Base-by-base conservation (phyloP, 1,140 invertebrate species). In the Stegodyphus mimosarum region DNA sequence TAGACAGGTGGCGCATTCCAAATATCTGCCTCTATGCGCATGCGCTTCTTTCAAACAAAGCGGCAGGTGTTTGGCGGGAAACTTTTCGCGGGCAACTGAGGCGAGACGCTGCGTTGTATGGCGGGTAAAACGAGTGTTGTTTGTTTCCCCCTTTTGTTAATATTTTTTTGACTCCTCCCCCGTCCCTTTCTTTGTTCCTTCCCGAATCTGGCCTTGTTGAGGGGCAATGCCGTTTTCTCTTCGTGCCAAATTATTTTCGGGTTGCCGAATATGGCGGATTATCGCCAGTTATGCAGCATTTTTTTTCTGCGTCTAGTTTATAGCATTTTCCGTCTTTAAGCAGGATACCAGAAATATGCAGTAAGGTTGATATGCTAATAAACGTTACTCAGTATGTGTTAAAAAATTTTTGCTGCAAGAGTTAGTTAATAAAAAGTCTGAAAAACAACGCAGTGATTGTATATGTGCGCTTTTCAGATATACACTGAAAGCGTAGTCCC, bases 131-230 rank as follows among this genome's bases (percentile, higher is more conserved):
- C 55, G 55, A 15, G 15, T 9, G 9, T 11, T 60, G 55, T 60
- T 60, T 60, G 9, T 60, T 60, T 60, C 55, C 33, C 55, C 55
- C 55, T 60, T 60, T 60, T 15, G 33, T 9, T 15, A 60, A 60
- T 60, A 15, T 60, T 60, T 60, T 60, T 15, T 11, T 2, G 9
- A 11, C 15, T 60, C 15, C 55, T 60, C 55, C 55, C 55, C 15
- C 55, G 55, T 9, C 15, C 55, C 55, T 60, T 50, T 17, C 53
- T 75, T 60, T 75, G 53, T 75, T 75, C 53, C 52, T 15, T 63
- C 50, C 52, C 17, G 15, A 75, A 18, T 50, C 52, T 77, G 74
- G 74, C 74, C 74, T 77, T 77, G 74, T 77, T 64, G 74, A 50
- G 74, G 74, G 74, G 63, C 74, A 77, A 77, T 77, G 74, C 74